These are phyloP conservation scores for Psittacula derbiana DNA, from an alignment of 2,797 vertebrate genomes.

Conservation along the genomic window DNA sequence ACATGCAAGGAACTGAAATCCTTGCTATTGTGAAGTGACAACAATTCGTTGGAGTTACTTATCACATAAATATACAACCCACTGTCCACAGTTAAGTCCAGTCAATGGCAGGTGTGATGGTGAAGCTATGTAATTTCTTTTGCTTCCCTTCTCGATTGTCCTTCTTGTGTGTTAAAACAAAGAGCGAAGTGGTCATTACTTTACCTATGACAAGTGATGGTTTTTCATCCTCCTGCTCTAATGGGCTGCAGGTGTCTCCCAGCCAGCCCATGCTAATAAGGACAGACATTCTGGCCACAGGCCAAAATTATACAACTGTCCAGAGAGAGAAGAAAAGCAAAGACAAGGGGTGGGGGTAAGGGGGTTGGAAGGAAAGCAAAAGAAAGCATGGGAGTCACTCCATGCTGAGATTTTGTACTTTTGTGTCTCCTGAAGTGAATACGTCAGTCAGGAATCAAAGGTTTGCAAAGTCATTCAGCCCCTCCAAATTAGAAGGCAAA, in stretches of 20 bases:
- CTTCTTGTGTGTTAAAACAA: neutral
- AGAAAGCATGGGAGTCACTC: constrained; percentile 43
- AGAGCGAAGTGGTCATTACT: constrained; percentile 31
- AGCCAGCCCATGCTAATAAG: constrained; percentile 59
- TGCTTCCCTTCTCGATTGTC: neutral
- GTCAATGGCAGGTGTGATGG: neutral
- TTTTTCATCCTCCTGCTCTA: constrained; percentile 10
- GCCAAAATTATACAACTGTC: constrained; percentile 67
- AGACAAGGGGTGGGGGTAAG: neutral
- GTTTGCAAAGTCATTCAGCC: constrained; percentile 65
- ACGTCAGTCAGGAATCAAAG: constrained; percentile 63
- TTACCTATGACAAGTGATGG: constrained; percentile 36
- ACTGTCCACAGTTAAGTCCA: neutral
- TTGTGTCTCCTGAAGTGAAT: constrained; percentile 58
- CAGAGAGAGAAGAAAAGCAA: constrained; percentile 55
- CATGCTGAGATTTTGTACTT: constrained; percentile 72
- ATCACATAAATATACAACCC: neutral
- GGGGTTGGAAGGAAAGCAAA: neutral
- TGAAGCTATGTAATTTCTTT: neutral
- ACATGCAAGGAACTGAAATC: neutral
- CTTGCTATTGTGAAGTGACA: neutral
- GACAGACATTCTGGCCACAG: constrained; percentile 57
- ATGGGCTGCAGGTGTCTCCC: constrained; percentile 70
- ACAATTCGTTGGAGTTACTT: neutral
- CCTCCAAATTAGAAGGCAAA: constrained; percentile 15